Evolutionary conservation across 2,888 invertebrate species (phyloP).

Genomic region (Flabesymbios commensalis): DNA sequence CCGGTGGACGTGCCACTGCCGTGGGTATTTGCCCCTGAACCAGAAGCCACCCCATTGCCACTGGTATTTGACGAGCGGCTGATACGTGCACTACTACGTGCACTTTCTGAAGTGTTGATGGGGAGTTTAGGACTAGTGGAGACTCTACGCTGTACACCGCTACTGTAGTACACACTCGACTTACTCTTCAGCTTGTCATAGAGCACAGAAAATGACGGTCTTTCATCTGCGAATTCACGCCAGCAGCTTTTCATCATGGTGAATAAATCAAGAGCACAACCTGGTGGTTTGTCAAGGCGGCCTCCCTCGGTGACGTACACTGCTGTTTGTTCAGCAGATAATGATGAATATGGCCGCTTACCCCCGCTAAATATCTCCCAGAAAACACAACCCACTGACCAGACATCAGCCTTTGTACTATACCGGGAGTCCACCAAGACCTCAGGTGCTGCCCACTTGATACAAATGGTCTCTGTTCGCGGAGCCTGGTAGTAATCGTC

Average conservation of each 20-base stretch:
- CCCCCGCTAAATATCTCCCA: constrained; percentile 40
- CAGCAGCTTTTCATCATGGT: constrained; percentile 36
- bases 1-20: background rate
- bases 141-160: background rate
- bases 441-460: constrained; percentile 40
- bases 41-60: background rate
- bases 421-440: constrained; percentile 34
- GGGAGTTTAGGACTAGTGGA: background rate
- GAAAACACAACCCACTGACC: constrained; percentile 37
- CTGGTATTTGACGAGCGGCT: background rate
- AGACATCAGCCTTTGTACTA: constrained; percentile 39
- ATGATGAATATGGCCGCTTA: constrained; percentile 28
- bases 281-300: constrained; percentile 34
- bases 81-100: background rate
- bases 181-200: constrained; percentile 37
- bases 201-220: constrained; percentile 31
- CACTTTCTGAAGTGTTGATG: background rate
- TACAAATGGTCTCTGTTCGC: constrained; percentile 26
- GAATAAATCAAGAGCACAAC: constrained; percentile 32
- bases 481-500: constrained; percentile 36
- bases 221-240: constrained; percentile 22
- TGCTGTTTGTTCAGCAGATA: constrained; percentile 32
- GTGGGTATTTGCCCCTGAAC: background rate
- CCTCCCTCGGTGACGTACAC: constrained; percentile 35
- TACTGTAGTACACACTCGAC: constrained; percentile 34